Evolutionary conservation across 1,140 invertebrate species (phyloP).

Genomic region (Holcopasites calliopsidis): DNA sequence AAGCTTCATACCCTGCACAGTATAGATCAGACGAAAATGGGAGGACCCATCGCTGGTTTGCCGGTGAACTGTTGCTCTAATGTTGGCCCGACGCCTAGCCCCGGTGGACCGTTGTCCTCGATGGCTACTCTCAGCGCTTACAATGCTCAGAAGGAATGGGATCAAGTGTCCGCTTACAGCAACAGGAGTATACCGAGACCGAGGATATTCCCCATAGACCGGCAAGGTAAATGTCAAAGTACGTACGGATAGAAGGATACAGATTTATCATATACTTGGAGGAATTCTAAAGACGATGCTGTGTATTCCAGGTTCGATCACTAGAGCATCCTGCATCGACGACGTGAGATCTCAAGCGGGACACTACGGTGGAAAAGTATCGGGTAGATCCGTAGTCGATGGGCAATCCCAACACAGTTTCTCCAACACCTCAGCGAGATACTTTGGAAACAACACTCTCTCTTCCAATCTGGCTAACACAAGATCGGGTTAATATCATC

Average conservation of each 20-base stretch:
- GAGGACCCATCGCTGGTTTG: slow-evolving; percentile 84
- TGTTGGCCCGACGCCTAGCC: slow-evolving; percentile 85
- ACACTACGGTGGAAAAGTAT: slow-evolving; percentile 77
- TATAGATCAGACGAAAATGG: slow-evolving; percentile 83
- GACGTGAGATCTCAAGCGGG: slow-evolving; percentile 83
- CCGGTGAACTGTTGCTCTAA: slow-evolving; percentile 88
- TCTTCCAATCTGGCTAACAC: slow-evolving; percentile 88
- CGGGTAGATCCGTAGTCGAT: slow-evolving; percentile 85
- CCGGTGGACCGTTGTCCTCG: slow-evolving; percentile 88
- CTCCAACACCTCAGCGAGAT: slow-evolving; percentile 88
- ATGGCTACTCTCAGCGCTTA: slow-evolving; percentile 89
- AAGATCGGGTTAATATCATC: slow-evolving; percentile 86
- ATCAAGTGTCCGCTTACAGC: slow-evolving; percentile 95
- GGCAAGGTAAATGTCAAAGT: slow-evolving; percentile 78
- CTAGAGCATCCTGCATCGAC: slow-evolving; percentile 83
- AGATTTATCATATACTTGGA: not conserved
- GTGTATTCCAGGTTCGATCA: slow-evolving; percentile 79
- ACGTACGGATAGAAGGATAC: not conserved
- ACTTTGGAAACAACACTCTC: slow-evolving; percentile 85
- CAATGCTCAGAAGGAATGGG: slow-evolving; percentile 94
- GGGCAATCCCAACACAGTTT: slow-evolving; percentile 93
- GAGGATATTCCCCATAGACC: slow-evolving; percentile 87
- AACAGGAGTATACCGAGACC: slow-evolving; percentile 92
- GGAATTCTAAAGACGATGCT: too few species aligned
- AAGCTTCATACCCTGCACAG: slow-evolving; percentile 87